A percentile compares a stretch with the other conserved stretches of the same genome.
These are phyloP conservation scores for Bellardia pandia DNA, from an alignment of 2,888 invertebrate genomes.

Conservation along the genomic window DNA sequence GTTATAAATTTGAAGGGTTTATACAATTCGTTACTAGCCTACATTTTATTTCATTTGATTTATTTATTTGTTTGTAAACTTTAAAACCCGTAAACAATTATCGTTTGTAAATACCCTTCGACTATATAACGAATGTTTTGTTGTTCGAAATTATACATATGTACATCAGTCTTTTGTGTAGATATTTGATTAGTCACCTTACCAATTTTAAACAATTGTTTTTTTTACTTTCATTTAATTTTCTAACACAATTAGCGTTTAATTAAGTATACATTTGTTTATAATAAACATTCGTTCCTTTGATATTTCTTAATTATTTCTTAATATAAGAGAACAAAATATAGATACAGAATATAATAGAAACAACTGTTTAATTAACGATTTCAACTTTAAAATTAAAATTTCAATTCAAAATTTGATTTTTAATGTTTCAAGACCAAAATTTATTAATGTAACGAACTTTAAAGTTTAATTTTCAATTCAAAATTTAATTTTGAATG, in stretches of 20 bases:
- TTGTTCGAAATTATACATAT: neutral
- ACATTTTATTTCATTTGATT: neutral
- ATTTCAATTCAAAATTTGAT: no score
- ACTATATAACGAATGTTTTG: neutral
- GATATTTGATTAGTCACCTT: neutral
- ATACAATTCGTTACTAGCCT: neutral
- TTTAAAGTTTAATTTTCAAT: no score
- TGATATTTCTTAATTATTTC: no score
- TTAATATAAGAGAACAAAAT: no score
- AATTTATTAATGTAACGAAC: no score
- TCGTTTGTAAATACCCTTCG: conserved; percentile 1
- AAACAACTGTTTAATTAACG: no score
- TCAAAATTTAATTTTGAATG: no score
- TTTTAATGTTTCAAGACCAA: no score
- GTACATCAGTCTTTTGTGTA: neutral
- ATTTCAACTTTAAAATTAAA: no score
- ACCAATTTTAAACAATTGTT: neutral
- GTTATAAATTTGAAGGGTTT: neutral
- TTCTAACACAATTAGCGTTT: conserved; percentile 1
- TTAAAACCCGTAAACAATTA: conserved; percentile 4
- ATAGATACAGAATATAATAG: no score
- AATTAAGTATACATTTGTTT: neutral
- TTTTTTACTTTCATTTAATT: neutral
- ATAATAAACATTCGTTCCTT: no score
- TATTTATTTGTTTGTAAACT: neutral